Conservation (phyloP, 1,140 invertebrate species). For the Periplaneta americana region DNA sequence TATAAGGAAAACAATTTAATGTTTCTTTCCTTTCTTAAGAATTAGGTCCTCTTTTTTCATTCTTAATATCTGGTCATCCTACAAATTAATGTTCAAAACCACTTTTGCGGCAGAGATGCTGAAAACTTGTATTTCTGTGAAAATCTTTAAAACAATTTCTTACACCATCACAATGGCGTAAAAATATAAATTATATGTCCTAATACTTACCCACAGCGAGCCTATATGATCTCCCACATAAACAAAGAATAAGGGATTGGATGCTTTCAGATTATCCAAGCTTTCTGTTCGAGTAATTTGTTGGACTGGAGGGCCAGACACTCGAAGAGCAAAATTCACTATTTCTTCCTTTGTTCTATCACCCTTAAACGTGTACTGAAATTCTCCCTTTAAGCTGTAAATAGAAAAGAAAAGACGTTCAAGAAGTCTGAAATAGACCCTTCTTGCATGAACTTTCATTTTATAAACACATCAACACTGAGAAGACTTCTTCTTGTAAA, state of each 20-base stretch:
- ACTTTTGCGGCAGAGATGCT: not conserved
- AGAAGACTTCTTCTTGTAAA: too few species aligned
- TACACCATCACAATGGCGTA: too few species aligned
- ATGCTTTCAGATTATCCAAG: conserved; percentile 65
- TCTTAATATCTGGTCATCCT: too few species aligned
- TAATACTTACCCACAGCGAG: conserved; percentile 61
- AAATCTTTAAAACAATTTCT: conserved; percentile 12
- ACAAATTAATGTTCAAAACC: too few species aligned
- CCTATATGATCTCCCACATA: conserved; percentile 74
- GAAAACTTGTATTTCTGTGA: too few species aligned
- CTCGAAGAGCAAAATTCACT: conserved; percentile 85
- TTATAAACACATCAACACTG: too few species aligned
- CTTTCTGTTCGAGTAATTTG: conserved; percentile 70
- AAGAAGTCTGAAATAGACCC: too few species aligned
- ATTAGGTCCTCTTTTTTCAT: too few species aligned
- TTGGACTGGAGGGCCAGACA: conserved; percentile 82
- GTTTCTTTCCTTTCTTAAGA: too few species aligned
- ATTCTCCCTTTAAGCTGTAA: conserved; percentile 79
- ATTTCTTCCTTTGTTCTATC: conserved; percentile 90
- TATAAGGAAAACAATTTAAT: too few species aligned
- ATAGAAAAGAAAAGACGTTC: not conserved
- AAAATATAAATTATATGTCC: not conserved
- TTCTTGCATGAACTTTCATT: too few species aligned
- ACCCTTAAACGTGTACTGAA: conserved; percentile 75
- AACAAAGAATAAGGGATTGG: conserved; percentile 80